Conservation (phyloP, 2,888 invertebrate genomes). For the Petrolisthes cinctipes region DNA sequence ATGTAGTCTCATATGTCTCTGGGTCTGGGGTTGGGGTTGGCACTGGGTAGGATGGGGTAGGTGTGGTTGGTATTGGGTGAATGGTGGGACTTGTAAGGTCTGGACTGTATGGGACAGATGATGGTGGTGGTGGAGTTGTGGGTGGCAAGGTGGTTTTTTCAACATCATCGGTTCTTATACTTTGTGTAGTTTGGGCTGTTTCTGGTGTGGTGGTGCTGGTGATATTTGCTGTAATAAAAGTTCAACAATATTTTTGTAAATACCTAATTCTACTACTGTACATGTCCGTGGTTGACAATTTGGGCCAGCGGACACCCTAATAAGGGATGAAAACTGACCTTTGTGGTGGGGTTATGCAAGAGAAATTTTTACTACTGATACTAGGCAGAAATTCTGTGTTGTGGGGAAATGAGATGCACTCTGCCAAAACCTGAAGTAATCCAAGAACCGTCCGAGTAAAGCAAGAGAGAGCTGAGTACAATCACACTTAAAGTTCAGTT, state of each 20-base stretch:
- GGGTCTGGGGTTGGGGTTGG: neutral
- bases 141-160: neutral
- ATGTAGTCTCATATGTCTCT: too few relatives aligned
- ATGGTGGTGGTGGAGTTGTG: neutral
- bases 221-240: slow-evolving; percentile 51
- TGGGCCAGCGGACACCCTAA: too few relatives aligned
- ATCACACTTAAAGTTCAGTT: too few relatives aligned
- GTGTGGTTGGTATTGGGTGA: neutral
- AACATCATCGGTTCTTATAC: slow-evolving; percentile 18
- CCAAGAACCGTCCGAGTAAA: too few relatives aligned
- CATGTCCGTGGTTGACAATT: too few relatives aligned
- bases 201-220: slow-evolving; percentile 41
- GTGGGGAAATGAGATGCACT: too few relatives aligned
- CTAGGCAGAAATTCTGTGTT: too few relatives aligned
- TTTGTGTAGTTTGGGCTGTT: slow-evolving; percentile 35
- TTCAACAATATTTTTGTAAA: slow-evolving; percentile 22
- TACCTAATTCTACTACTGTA: slow-evolving; percentile 8
- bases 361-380: too few relatives aligned
- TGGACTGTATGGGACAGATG: neutral
- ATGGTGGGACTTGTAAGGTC: neutral
- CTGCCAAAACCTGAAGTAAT: too few relatives aligned
- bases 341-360: too few relatives aligned
- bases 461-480: too few relatives aligned
- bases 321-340: too few relatives aligned
- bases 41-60: neutral